These are phyloP conservation scores for Chymomyza caudatula DNA, from an alignment of 2,888 invertebrate genomes.

Conservation along the genomic window DNA sequence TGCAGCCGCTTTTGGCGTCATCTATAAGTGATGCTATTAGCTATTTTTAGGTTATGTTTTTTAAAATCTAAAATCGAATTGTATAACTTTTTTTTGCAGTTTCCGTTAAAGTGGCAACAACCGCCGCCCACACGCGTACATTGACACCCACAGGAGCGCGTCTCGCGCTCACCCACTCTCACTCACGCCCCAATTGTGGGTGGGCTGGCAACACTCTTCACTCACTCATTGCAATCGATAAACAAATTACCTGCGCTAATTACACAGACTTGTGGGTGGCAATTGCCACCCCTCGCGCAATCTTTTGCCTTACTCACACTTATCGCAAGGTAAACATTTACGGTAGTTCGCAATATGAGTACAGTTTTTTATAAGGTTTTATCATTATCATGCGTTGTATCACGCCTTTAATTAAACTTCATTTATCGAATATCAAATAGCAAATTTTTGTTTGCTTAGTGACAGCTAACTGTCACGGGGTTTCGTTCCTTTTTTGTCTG, in stretches of 20 bases:
- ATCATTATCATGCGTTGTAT: slow-evolving; percentile 27
- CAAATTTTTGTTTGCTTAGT: neutral
- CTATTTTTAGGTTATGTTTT: slow-evolving; percentile 20
- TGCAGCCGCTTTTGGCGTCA: neutral
- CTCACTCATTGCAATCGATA: slow-evolving; percentile 13
- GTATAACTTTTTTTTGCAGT: too few relatives aligned
- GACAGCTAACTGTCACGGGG: neutral
- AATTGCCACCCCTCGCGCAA: neutral
- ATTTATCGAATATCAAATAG: slow-evolving; percentile 22
- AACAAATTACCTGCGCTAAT: slow-evolving; percentile 29
- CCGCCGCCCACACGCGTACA: too few relatives aligned
- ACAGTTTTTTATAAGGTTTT: slow-evolving; percentile 28
- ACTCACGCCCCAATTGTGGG: neutral
- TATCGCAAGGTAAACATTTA: neutral
- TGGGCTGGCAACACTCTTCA: neutral
- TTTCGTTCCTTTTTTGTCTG: neutral
- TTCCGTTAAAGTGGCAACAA: too few relatives aligned
- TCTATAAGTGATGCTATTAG: neutral
- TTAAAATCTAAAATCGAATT: neutral
- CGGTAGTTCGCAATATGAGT: slow-evolving; percentile 22
- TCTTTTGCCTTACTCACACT: neutral
- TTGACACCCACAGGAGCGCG: too few relatives aligned
- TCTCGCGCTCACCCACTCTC: neutral
- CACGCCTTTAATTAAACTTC: slow-evolving; percentile 56
- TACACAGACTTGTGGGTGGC: slow-evolving; percentile 3